Evolutionary conservation across 2,797 vertebrate genomes (phyloP).

Genomic region (Halcyon leucocephala): DNA sequence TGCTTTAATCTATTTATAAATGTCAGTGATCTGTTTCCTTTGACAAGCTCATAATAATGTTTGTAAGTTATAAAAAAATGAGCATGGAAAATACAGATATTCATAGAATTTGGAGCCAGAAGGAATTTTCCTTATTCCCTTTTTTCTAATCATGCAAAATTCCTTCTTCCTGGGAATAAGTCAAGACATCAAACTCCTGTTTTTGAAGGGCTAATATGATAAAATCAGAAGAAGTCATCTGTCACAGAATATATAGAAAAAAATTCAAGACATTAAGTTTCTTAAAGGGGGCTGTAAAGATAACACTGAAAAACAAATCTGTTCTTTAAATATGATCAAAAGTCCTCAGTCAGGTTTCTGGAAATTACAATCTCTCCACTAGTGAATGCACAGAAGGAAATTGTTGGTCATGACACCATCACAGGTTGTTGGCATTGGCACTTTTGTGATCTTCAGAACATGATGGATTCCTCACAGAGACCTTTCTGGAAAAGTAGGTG

Average conservation of each 20-base stretch:
- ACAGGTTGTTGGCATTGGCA: background rate
- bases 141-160: background rate
- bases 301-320: background rate
- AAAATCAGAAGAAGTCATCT: background rate
- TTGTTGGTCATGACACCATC: background rate
- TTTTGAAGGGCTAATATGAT: background rate
- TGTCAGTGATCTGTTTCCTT: background rate
- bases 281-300: background rate
- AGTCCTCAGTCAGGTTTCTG: rapidly evolving
- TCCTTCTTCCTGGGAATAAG: background rate
- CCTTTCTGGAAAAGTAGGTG: background rate
- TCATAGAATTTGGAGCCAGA: background rate
- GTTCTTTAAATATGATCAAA: background rate
- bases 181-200: background rate
- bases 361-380: background rate
- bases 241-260: background rate
- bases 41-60: background rate
- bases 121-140: background rate
- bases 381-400: background rate
- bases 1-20: background rate
- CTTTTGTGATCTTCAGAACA: background rate
- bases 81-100: background rate
- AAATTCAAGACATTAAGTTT: background rate
- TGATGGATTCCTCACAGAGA: background rate
- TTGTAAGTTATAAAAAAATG: background rate